Conservation (phyloP, 2,888 invertebrate genomes). For the Cecidostiba fungosa region DNA sequence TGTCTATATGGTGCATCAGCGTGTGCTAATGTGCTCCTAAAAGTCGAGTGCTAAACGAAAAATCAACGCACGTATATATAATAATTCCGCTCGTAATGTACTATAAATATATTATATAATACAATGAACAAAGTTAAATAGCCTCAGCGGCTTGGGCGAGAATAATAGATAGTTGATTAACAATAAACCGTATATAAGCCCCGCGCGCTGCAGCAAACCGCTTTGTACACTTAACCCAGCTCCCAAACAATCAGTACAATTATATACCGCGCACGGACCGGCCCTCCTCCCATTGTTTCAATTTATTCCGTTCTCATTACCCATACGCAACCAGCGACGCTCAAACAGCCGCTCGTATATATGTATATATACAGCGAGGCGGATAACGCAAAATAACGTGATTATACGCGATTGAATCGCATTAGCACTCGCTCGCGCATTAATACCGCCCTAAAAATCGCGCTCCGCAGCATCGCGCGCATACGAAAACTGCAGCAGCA, state of each 20-base stretch:
- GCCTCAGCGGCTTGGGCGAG: neutral
- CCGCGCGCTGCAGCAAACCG: neutral
- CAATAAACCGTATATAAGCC: neutral
- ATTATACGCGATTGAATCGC: conserved; percentile 44
- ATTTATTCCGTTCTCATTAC: conserved; percentile 38
- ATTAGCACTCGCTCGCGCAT: conserved; percentile 13
- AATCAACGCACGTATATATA: neutral
- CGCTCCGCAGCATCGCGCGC: neutral
- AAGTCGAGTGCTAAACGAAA: no score
- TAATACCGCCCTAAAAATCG: conserved; percentile 41
- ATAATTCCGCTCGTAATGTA: no score
- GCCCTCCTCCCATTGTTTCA: conserved; percentile 25
- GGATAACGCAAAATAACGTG: conserved; percentile 39
- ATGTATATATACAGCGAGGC: neutral
- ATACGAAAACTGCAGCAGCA: conserved; percentile 22
- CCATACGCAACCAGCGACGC: neutral
- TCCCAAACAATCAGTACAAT: conserved; percentile 11
- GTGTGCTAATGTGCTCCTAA: no score
- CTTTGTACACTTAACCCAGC: neutral
- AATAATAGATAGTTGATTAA: conserved; percentile 8
- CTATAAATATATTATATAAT: neutral
- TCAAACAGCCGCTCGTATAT: neutral
- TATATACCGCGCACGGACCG: neutral
- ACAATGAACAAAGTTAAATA: neutral
- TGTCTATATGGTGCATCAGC: no score